Evolutionary conservation across 2,888 invertebrate genomes (phyloP).

Genomic region (Drosophila greeni): DNA sequence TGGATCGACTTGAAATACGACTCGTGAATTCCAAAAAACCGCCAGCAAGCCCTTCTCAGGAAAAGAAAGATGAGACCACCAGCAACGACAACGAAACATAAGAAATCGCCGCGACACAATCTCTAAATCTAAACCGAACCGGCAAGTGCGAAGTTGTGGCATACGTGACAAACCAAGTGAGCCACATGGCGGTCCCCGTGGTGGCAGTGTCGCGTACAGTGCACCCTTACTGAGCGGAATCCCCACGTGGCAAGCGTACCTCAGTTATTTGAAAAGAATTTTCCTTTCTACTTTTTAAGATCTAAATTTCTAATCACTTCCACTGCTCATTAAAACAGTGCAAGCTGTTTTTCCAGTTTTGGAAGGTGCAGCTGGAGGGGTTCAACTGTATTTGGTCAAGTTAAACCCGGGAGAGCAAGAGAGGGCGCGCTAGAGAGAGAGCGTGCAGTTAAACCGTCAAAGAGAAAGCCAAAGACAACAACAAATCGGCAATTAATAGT

Average conservation of each 20-base stretch:
- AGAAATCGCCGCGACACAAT: slow-evolving; percentile 35
- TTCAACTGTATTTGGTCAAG: slow-evolving; percentile 27
- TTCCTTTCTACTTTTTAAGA: neutral
- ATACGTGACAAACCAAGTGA: slow-evolving; percentile 58
- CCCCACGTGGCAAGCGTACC: neutral
- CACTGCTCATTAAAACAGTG: neutral
- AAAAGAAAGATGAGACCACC: slow-evolving; percentile 11
- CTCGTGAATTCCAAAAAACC: slow-evolving; percentile 1
- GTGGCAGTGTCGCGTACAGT: slow-evolving; percentile 24
- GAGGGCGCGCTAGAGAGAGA: neutral
- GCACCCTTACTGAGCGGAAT: neutral
- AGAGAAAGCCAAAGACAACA: slow-evolving; percentile 22
- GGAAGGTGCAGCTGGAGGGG: neutral
- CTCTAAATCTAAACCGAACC: slow-evolving; percentile 31
- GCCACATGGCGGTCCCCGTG: slow-evolving; percentile 52
- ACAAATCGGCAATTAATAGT: slow-evolving; percentile 17
- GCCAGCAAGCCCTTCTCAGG: neutral
- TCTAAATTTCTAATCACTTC: slow-evolving; percentile 4
- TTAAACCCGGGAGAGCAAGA: slow-evolving; percentile 7
- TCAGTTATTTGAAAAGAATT: neutral
- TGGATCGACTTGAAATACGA: slow-evolving; percentile 3
- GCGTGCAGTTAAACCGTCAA: slow-evolving; percentile 6
- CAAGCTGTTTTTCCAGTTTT: slow-evolving; percentile 20
- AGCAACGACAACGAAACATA: neutral
- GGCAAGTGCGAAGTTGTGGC: slow-evolving; percentile 40